Conservation (phyloP, 2,797 vertebrate genomes). For the Spinus pinus region DNA sequence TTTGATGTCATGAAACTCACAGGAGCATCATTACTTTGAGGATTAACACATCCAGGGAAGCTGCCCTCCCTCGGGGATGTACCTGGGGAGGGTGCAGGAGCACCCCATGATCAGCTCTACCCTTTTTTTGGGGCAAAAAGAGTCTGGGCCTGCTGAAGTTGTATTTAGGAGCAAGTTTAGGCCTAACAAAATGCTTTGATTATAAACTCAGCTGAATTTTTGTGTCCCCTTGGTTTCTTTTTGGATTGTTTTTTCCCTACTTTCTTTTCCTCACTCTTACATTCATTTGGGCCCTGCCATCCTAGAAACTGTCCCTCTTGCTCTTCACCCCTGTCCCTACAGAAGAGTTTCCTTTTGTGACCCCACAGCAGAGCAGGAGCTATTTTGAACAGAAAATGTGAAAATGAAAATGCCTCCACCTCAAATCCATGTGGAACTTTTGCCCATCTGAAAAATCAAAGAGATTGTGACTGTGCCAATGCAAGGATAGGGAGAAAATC, state of each 20-base stretch:
- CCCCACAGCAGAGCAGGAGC: not conserved
- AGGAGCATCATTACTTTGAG: slow-evolving; percentile 20
- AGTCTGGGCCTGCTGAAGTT: rapidly evolving
- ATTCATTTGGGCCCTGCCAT: not conserved
- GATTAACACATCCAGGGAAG: slow-evolving; percentile 32
- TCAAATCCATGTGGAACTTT: not conserved
- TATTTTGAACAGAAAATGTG: not conserved
- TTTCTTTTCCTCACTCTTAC: not conserved
- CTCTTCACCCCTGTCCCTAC: not conserved
- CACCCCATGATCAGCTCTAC: rapidly evolving
- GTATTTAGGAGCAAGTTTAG: not conserved
- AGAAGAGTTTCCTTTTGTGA: not conserved
- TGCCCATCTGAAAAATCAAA: not conserved
- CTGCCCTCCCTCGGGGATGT: not conserved
- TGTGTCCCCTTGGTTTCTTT: rapidly evolving
- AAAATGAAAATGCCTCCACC: not conserved
- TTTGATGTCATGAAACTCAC: slow-evolving; percentile 53
- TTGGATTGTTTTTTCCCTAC: not conserved
- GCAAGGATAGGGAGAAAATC: not conserved
- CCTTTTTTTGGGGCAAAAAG: not conserved
- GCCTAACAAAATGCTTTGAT: not conserved
- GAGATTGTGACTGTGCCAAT: rapidly evolving
- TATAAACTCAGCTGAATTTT: not conserved
- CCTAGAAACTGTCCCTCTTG: not conserved
- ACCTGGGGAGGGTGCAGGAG: not conserved